Evolutionary conservation across 2,113 vertebrate species (phyloP).

Genomic region (Colaptes auratus): DNA sequence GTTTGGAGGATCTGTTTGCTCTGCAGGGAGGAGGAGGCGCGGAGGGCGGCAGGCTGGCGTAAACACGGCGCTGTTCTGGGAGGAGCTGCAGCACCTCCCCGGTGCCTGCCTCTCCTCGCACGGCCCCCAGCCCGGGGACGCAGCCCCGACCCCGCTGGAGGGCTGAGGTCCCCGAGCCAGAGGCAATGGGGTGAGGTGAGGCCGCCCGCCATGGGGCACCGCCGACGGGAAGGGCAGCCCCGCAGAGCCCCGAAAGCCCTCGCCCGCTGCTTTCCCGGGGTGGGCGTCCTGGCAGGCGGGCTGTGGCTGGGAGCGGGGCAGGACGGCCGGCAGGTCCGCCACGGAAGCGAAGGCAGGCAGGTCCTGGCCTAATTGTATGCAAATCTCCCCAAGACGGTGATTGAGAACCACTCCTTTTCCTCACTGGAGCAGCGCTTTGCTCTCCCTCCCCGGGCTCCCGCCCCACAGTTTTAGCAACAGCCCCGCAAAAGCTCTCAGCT

Average conservation of each 20-base stretch:
- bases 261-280: accelerated
- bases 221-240: background rate
- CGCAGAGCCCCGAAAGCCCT: background rate
- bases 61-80: slow-evolving; percentile 31
- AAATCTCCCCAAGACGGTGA: slow-evolving; percentile 10
- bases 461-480: background rate
- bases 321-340: slow-evolving; percentile 37
- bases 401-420: slow-evolving; percentile 53
- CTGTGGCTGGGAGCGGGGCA: slow-evolving; percentile 37
- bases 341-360: background rate
- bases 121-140: background rate
- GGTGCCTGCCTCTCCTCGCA: background rate
- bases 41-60: background rate
- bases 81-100: background rate
- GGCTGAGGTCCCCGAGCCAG: background rate
- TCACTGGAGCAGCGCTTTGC: background rate
- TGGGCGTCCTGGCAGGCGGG: background rate
- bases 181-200: accelerated
- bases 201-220: background rate
- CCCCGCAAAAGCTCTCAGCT: background rate
- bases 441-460: background rate
- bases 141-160: accelerated
- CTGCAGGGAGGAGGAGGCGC: background rate
- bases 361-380: slow-evolving; percentile 44
- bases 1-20: background rate